Evolutionary conservation across 2,888 invertebrate species (phyloP), one percentile per base, ranked within the genome.

Genomic region (Epistrophe grossulariae): DNA sequence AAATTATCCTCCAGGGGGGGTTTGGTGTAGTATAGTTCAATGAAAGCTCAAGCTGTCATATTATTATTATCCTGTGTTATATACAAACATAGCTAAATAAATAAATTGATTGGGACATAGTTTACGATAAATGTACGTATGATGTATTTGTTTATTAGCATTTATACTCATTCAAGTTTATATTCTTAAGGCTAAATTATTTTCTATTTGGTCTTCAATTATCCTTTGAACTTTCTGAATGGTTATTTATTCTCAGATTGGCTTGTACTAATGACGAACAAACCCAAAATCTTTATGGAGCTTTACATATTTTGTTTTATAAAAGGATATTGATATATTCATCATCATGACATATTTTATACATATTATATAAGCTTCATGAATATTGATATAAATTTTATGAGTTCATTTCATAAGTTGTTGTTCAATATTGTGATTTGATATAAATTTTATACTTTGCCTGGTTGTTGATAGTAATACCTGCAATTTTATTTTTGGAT

Each of bases 41-140:
- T 70, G 55, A 55, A n/a, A 70, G 40, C 52, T 70, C n/a, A 70
- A 70, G 70, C 40, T 70, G 70, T 52, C 70, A 28, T 24, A 28
- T 28, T 28, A 28, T 28, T 28, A 28, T 55, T 28, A 55, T 7
- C 15, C 17, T 68, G 13, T 48, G 17, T 1, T 6, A 24, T 24
- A 24, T 24, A 24, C 24, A 24, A 2, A 24, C 24, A 24, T 24
- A 13, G 11, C 35, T 50, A 3, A n/a, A 9, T 52, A 45, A 0
- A 45, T 17, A 0, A 15, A 55, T 28, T n/a, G n/a, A 55, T 52
- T 52, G 43, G 9, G 17, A 40, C n/a, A 35, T 35, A 35, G 57
- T 59, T 35, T 31, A 10, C 1, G 40, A 66, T 13, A 35, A 1
- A 8, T 35, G 6, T 31, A 31, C 28, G 5, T 31, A 31, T 31